phyloP scores from a whole-genome alignment of 2,888 invertebrate species.

The Disparrhopalites patrizii region DNA sequence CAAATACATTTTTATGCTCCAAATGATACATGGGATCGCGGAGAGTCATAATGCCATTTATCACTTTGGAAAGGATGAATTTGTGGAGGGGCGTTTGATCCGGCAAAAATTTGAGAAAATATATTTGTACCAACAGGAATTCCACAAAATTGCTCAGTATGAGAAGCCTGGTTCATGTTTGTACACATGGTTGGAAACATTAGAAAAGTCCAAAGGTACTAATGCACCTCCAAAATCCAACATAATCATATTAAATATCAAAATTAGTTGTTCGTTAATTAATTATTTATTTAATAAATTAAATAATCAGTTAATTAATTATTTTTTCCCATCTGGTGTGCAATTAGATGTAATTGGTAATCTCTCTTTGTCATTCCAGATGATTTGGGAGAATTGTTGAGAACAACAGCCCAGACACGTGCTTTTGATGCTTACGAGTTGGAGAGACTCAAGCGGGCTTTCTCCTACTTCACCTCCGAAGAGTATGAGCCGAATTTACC shows the following conservation, averaged over 20 bases:
- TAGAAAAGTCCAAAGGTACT: slow-evolving; percentile 12
- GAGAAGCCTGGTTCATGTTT: slow-evolving; percentile 19
- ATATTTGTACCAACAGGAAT: slow-evolving; percentile 17
- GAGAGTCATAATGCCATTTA: slow-evolving; percentile 19
- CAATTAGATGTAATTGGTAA: background rate
- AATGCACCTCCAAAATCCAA: too few relatives aligned
- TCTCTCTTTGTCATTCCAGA: background rate
- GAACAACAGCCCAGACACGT: slow-evolving; percentile 10
- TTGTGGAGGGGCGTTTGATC: slow-evolving; percentile 19
- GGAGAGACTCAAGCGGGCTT: slow-evolving; percentile 21
- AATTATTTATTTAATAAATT: too few relatives aligned
- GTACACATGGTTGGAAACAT: background rate
- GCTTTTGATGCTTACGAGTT: slow-evolving; percentile 5
- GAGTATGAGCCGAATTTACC: slow-evolving; percentile 17
- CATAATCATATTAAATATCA: too few relatives aligned
- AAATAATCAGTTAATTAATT: too few relatives aligned
- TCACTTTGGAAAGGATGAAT: slow-evolving; percentile 10
- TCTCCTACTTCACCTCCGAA: slow-evolving; percentile 12
- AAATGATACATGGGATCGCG: slow-evolving; percentile 9
- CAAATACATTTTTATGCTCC: slow-evolving; percentile 16
- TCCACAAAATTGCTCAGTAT: slow-evolving; percentile 7
- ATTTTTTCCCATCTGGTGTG: background rate
- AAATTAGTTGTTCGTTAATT: too few relatives aligned
- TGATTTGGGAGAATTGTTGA: slow-evolving; percentile 13
- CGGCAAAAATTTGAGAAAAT: slow-evolving; percentile 21